Base-by-base conservation (phyloP, 2,113 vertebrate species). In the Holacanthus passer region DNA sequence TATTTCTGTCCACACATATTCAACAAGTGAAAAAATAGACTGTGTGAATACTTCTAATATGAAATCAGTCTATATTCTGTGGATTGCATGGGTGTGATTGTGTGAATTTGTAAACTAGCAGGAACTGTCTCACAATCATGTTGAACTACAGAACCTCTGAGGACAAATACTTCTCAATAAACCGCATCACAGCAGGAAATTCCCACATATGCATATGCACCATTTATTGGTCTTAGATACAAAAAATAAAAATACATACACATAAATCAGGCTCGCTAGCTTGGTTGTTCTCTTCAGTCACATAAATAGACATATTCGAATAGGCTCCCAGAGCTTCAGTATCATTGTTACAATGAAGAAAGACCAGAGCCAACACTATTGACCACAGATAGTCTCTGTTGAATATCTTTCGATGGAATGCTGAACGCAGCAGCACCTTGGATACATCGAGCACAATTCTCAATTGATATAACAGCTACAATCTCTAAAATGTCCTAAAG, bases 161-260 rank as follows among this genome's bases (percentile, higher is more conserved):
- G 19, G 10, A 53, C 9, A 52, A 50, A 22, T 50, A 29, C 0
- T 19, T 39, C 31, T 53, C 7, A n/a, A 55, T 16, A 7, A 71
- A 39, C 10, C 2, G 2, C 47, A 50, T 22, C 19, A 65, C 17
- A 79, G 4, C 27, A 39, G 12, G n/a, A 19, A 45, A 62, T 35
- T 5, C 8, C 13, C 32, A 22, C 14, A 52, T 58, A 43, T 62
- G 29, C 47, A 81, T 68, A 64, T 66, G 45, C 29, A 92, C 53
- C 67, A 91, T 95, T 94, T 94, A 95, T 93, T 95, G 80, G 80
- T 73, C 55, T 80, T 60, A 58, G 56, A 79, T 93, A 93, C 67
- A 94, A 92, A 93, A 90, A 84, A 81, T 62, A 90, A 76, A 76
- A 82, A 90, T 64, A 85, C 62, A 80, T 63, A 37, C 70, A 87